Base-by-base conservation (phyloP, 2,888 invertebrate genomes). In the Ischnura elegans region DNA sequence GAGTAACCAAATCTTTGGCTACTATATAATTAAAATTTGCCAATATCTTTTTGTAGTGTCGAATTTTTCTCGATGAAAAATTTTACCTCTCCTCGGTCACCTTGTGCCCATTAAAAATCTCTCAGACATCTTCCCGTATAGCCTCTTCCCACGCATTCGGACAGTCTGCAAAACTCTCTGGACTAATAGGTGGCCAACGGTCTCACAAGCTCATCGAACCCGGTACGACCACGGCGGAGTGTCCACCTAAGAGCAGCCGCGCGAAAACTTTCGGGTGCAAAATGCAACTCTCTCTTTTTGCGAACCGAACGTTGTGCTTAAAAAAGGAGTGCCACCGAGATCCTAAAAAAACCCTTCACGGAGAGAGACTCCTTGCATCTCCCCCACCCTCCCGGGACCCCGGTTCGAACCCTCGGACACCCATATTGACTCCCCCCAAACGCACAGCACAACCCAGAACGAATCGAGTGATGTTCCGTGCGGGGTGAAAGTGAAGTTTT, bases 381-480 rank as follows among this genome's bases (percentile, higher is more conserved):
- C 85, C 36, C 45, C 86, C 86, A n/a, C 43, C 61, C 90, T n/a
- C 66, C 61, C 61, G 43, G 16, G 36, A 10, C 51, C 36, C 36
- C 42, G 29, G 47, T 47, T 61, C 90, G 43, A n/a, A 61, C 90
- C 45, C 90, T 61, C 43, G 55, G 42, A n/a, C 51, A 76, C 90
- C 90, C 61, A 21, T 61, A 55, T 42, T 21, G 21, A 1, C 42
- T 6, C 36, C 21, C 36, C 55, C n/a, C n/a, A n/a, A n/a, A n/a
- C n/a, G n/a, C 51, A 46, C 43, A 42, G 87, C 55, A n/a, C n/a
- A n/a, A n/a, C n/a, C n/a, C n/a, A 21, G 87, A 45, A 55, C 61
- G 90, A 90, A 90, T 90, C 90, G 61, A n/a, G 61, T 90, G 90
- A 66, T 90, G 25, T 86, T 86, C 86, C 86, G 86, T 86, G 86